Evolutionary conservation across 2,888 invertebrate species (phyloP), one percentile per base, ranked within the genome.

Genomic region (Cheilosia variabilis): DNA sequence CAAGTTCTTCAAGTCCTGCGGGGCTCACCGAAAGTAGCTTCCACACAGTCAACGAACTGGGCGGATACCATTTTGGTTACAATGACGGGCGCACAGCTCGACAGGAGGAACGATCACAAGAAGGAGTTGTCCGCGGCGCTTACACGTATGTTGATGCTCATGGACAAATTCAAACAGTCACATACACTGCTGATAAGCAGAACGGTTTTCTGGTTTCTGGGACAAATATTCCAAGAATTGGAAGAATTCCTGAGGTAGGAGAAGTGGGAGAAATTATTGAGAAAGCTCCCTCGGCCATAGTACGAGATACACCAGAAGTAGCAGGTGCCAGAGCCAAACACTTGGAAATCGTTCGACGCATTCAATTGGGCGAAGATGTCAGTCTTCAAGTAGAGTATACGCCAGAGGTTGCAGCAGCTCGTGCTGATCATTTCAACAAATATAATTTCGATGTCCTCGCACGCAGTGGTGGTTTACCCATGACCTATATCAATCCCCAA

Each of bases 131-230:
- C 17, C 88, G 89, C 63, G 91, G 90, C 58, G 89, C 89, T 6
- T 92, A 91, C 87, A 89, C 89, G 47, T 92, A 91, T 88, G 87
- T 92, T 19, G 92, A 92, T 87, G 89, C 90, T 57, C 50, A 90
- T 82, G 89, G 89, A 10, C 77, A 89, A 58, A 82, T 90, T n/a
- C 90, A 90, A 87, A 87, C 86, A 10, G 88, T 90, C 31, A 78
- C 79, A 37, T 90, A 90, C 82, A 88, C 90, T 1, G 87, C 89
- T 27, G 90, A 90, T 58, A 88, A 89, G n/a, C 78, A 88, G 22
- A 88, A 90, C 76, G 90, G 90, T 50, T 90, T 90, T 84, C 82
- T 90, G 22, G 89, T 90, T 9, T 88, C 89, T 4, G 90, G 90
- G 19, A 88, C 90, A 6, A 89, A 89, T 84, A 22, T 71, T 13